phyloP scores from a whole-genome alignment of 2,888 invertebrate species.

The Rapana venosa region DNA sequence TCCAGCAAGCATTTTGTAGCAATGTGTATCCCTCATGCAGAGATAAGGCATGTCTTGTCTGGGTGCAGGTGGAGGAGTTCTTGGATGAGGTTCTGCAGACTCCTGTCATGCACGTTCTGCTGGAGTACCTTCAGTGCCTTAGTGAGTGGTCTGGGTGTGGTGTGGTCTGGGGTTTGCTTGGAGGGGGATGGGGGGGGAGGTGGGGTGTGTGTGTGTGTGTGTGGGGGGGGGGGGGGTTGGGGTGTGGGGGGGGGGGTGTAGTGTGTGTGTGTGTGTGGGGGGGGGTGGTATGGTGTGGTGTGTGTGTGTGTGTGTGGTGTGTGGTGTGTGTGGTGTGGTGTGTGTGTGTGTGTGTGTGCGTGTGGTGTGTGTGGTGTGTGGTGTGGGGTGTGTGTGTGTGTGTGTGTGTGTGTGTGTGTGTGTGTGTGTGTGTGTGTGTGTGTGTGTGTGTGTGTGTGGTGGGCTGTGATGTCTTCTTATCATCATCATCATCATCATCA shows the following conservation, averaged over 20 bases:
- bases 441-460: too few relatives aligned
- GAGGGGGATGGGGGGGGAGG: background rate
- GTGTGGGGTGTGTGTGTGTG: too few relatives aligned
- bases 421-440: too few relatives aligned
- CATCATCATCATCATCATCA: too few relatives aligned
- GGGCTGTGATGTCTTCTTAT: too few relatives aligned
- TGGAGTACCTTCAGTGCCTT: constrained; percentile 39
- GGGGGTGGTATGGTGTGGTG: background rate
- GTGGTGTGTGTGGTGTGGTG: background rate
- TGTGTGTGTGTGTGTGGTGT: too few relatives aligned
- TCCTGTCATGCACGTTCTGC: constrained; percentile 24
- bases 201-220: background rate
- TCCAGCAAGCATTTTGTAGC: too few relatives aligned
- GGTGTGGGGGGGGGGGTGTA: background rate
- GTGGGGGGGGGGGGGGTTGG: background rate
- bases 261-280: background rate
- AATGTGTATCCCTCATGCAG: too few relatives aligned
- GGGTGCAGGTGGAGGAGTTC: constrained; percentile 12
- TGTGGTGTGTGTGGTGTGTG: background rate
- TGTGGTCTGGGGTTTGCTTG: background rate
- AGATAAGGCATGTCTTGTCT: too few relatives aligned
- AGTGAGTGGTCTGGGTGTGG: constrained; percentile 20
- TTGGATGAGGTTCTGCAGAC: constrained; percentile 43
- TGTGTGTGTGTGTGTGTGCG: background rate
- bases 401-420: too few relatives aligned